Evolutionary conservation across 2,888 invertebrate genomes (phyloP).

Genomic region (Diabrotica balteata): DNA sequence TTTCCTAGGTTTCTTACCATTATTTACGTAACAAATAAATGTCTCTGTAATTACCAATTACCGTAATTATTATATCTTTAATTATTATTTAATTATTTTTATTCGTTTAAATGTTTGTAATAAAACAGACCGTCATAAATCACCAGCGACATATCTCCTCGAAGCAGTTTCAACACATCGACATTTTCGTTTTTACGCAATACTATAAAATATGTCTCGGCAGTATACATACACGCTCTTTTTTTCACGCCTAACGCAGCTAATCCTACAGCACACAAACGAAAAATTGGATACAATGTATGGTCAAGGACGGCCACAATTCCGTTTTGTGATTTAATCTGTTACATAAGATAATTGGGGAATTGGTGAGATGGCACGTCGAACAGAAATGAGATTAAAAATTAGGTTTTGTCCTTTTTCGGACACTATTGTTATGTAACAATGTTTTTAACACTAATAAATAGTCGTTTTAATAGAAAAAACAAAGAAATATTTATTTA

Average conservation of each 20-base stretch:
- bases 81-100: no score
- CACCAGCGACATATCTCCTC: not conserved
- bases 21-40: no score
- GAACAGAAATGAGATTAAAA: no score
- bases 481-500: no score
- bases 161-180: no score
- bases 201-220: not conserved
- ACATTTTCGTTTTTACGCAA: not conserved
- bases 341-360: conserved; percentile 6
- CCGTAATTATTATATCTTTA: no score
- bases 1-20: no score
- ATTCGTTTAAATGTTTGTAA: not conserved
- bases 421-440: no score
- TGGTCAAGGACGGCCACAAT: conserved; percentile 11
- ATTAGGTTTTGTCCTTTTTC: no score
- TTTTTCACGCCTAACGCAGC: conserved; percentile 8
- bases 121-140: not conserved
- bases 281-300: conserved; percentile 7
- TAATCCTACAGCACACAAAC: conserved; percentile 4
- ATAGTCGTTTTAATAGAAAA: no score
- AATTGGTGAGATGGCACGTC: not conserved
- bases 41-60: no score
- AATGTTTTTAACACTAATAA: no score
- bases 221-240: not conserved
- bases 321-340: not conserved